phyloP scores from a whole-genome alignment of 1,140 invertebrate species.

The Saccostrea echinata region DNA sequence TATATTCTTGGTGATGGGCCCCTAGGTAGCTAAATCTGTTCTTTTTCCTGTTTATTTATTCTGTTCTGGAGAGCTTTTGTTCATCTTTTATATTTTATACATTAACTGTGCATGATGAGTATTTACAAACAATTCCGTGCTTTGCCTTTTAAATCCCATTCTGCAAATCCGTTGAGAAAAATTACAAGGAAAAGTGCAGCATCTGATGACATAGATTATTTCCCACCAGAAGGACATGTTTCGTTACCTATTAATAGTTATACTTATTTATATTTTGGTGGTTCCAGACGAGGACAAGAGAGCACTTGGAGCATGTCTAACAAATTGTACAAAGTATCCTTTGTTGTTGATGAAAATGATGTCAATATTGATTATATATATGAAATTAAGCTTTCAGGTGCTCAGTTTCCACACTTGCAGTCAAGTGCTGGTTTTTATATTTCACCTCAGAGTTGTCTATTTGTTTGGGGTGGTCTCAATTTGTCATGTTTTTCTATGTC shows the following conservation, averaged over 20 bases:
- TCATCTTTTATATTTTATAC: background rate
- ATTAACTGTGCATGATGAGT: background rate
- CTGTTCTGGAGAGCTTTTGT: too few species aligned
- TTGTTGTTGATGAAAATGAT: constrained; percentile 36
- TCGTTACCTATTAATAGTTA: background rate
- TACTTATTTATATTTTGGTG: background rate
- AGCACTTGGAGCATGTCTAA: background rate
- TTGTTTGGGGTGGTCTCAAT: constrained; percentile 48
- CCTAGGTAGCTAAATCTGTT: too few species aligned
- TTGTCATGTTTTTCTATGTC: too few species aligned
- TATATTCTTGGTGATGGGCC: too few species aligned
- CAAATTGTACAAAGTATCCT: too few species aligned
- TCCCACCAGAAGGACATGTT: constrained; percentile 21
- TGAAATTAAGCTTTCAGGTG: background rate
- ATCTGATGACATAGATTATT: too few species aligned
- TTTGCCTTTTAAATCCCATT: too few species aligned
- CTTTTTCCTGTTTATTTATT: too few species aligned
- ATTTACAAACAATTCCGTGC: background rate
- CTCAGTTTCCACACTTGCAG: background rate
- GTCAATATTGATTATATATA: constrained; percentile 5
- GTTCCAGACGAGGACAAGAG: background rate
- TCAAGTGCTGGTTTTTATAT: background rate
- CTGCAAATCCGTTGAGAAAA: background rate
- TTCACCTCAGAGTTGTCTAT: background rate
- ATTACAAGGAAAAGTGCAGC: background rate